Evolutionary conservation across 2,888 invertebrate species (phyloP), one percentile per base, ranked within the genome.

Genomic region (Eugnorisma glareosa): DNA sequence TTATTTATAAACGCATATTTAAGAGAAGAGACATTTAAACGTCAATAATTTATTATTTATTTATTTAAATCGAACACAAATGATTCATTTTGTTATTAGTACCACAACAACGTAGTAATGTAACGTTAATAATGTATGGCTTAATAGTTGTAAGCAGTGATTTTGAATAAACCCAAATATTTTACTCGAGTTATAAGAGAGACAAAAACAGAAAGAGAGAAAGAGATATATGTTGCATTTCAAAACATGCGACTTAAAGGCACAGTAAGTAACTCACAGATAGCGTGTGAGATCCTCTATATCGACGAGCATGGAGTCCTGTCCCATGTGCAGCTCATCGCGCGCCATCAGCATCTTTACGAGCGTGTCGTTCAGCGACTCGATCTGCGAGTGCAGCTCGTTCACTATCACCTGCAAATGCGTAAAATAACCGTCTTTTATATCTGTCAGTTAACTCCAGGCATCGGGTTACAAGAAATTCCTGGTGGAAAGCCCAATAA

Each of bases 301-400:
- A 93, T 99, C 99, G 57, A 99, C 99, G 86, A 99, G 97, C 98
- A 99, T 99, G 61, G 99, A 99, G 95, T 99, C 99, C 95, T 99
- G 99, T 86, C 99, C 98, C 99, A 99, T 99, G 95, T 99, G 99
- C 69, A 99, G 97, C 94, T 99, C 99, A 95, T 99, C 99, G 86
- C 99, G 97, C 91, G 98, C 98, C 97, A 99, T 98, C 89, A 99
- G 96, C 93, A 98, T 97, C 93, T 98, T 98, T 76, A 99, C 99
- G 88, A 99, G 97, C 77, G 98, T 98, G 93, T 99, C 99, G 96
- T 99, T 99, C 86, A 99, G 97, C 69, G 97, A 98, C 97, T 99
- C 99, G 92, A 99, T 99, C 97, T 99, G 98, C 76, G 98, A 98
- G 95, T 99, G 99, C 81, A 99, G 97, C 96, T 99, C 99, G 94